A percentile compares a stretch with the other conserved stretches of the same genome.
Evolutionary conservation across 2,888 invertebrate genomes (phyloP).

Genomic region (Marronus borbonicus): DNA sequence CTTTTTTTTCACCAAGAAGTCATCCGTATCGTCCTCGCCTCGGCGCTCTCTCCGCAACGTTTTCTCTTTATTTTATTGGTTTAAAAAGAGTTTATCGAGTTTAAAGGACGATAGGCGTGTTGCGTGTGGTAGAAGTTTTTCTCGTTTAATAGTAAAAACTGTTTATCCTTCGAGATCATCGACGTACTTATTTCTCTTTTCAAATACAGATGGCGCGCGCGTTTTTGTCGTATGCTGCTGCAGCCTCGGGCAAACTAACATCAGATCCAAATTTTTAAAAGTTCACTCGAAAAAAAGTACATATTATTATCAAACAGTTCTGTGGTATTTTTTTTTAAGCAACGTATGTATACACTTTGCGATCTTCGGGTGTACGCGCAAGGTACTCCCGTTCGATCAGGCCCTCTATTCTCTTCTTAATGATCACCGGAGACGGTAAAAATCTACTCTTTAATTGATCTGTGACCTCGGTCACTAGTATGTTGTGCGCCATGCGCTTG

Average conservation of each 20-base stretch:
- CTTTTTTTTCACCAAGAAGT: background rate
- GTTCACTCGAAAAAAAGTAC: conserved; percentile 50
- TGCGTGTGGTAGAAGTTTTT: background rate
- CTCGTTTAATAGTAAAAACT: conserved; percentile 8
- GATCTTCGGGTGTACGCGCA: conserved; percentile 96
- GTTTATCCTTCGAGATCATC: background rate
- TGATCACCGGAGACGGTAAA: conserved; percentile 97
- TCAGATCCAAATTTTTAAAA: conserved; percentile 51
- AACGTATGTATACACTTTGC: conserved; percentile 96
- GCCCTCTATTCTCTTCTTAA: conserved; percentile 99
- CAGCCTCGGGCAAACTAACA: conserved; percentile 44
- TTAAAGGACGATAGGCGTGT: conserved; percentile 5
- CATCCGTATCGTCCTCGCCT: too few relatives aligned
- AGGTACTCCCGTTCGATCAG: conserved; percentile 99
- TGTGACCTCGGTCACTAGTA: conserved; percentile 96
- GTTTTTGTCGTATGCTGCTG: conserved; percentile 1
- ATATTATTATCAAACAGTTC: conserved; percentile 41
- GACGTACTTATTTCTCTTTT: background rate
- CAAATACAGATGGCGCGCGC: conserved; percentile 21
- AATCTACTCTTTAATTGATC: conserved; percentile 97
- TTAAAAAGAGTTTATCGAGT: conserved; percentile 17
- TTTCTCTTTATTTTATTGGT: background rate
- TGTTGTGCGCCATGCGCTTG: conserved; percentile 94
- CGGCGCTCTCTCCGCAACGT: too few relatives aligned
- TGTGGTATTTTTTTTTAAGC: conserved; percentile 75